Conservation (phyloP, 2,113 vertebrate genomes). For the Vidua macroura region DNA sequence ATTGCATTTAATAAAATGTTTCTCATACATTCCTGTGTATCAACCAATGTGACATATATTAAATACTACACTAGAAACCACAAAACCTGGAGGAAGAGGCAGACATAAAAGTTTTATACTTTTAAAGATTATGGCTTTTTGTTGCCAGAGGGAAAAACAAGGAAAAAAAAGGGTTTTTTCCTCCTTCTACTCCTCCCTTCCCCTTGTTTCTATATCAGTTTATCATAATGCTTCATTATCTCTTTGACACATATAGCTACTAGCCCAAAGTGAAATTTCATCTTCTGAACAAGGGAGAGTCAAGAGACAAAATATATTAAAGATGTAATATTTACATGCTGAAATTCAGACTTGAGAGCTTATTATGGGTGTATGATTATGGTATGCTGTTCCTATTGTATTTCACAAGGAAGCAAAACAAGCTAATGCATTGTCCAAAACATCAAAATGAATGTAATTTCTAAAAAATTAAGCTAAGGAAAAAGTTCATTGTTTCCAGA, state of each 20-base stretch:
- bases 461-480: conserved; percentile 17
- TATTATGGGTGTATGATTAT: not conserved
- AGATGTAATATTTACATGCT: not conserved
- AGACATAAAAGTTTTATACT: not conserved
- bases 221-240: not conserved
- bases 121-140: not conserved
- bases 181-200: not conserved
- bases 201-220: not conserved
- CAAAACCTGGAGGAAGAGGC: not conserved
- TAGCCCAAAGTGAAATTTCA: not conserved
- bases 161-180: not conserved
- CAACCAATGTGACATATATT: not conserved
- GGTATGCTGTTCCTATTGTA: conserved; percentile 19
- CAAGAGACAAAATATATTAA: not conserved
- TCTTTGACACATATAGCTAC: not conserved
- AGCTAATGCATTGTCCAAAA: conserved; percentile 18
- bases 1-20: not conserved
- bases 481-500: conserved; percentile 49
- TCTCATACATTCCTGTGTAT: not conserved
- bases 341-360: not conserved
- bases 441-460: conserved; percentile 15
- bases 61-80: not conserved
- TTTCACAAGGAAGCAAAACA: conserved; percentile 56
- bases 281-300: not conserved
- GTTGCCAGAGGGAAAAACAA: not conserved